Evolutionary conservation across 2,113 vertebrate genomes (phyloP).

Genomic region (Dicentrarchus labrax): DNA sequence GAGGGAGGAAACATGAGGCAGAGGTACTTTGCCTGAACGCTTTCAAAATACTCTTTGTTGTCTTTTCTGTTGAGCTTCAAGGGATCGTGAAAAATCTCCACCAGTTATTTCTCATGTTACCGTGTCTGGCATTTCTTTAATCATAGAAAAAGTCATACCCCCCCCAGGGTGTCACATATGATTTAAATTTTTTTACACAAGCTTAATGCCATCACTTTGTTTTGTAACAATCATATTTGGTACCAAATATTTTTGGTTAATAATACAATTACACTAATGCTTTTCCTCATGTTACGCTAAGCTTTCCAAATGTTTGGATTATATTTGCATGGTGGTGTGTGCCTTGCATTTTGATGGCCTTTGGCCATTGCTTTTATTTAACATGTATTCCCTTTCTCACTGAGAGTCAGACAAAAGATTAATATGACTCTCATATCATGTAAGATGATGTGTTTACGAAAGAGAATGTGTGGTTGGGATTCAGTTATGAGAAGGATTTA

Average conservation of each 20-base stretch:
- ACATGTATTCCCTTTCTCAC: background rate
- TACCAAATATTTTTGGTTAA: slow-evolving; percentile 52
- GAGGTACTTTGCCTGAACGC: slow-evolving; percentile 29
- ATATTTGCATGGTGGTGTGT: slow-evolving; percentile 49
- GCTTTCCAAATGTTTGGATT: slow-evolving; percentile 56
- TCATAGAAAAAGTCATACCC: background rate
- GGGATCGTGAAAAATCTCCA: slow-evolving; percentile 37
- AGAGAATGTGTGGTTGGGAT: background rate
- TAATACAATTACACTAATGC: slow-evolving; percentile 56
- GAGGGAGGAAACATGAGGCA: slow-evolving; percentile 63
- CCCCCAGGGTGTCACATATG: slow-evolving; percentile 28
- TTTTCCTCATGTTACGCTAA: slow-evolving; percentile 44
- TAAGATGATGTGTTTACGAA: background rate
- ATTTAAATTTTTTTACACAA: slow-evolving; percentile 21
- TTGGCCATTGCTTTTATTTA: slow-evolving; percentile 44
- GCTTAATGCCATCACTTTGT: slow-evolving; percentile 31
- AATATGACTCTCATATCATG: background rate
- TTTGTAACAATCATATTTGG: slow-evolving; percentile 29
- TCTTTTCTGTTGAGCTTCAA: slow-evolving; percentile 58
- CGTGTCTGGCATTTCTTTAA: slow-evolving; percentile 37
- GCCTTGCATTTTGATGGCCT: slow-evolving; percentile 42
- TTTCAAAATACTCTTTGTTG: slow-evolving; percentile 70
- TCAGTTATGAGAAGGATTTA: background rate
- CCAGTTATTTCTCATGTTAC: slow-evolving; percentile 59
- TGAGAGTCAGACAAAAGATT: background rate